phyloP scores from a whole-genome alignment of 2,797 vertebrate species.

The Pelodytes ibericus region DNA sequence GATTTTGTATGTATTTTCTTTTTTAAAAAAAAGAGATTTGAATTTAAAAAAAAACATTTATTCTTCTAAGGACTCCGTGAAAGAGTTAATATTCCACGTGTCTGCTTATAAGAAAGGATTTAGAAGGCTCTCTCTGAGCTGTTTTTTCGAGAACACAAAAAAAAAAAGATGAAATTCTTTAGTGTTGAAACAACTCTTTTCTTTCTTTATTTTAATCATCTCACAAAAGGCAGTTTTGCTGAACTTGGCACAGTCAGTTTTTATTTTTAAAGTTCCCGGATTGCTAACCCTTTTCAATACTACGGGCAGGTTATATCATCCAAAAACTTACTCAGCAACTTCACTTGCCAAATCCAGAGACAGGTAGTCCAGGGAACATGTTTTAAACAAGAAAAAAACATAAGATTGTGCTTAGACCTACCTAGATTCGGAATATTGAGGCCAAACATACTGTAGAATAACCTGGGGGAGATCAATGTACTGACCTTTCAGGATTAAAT shows the following conservation, averaged over 20 bases:
- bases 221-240: conserved; percentile 50
- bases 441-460: conserved; percentile 5
- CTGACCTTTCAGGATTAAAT: neutral
- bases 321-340: conserved; percentile 55
- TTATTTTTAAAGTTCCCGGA: conserved; percentile 50
- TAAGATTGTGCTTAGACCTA: neutral
- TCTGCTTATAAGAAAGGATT: conserved; percentile 37
- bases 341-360: conserved; percentile 43
- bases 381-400: conserved; percentile 43
- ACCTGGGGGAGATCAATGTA: neutral
- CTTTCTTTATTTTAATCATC: conserved; percentile 54
- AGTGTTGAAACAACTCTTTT: conserved; percentile 50
- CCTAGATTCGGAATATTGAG: neutral
- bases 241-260: conserved; percentile 46
- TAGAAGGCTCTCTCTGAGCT: conserved; percentile 27
- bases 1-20: no score
- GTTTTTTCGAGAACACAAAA: conserved; percentile 22
- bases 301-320: conserved; percentile 37
- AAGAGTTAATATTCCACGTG: conserved; percentile 10
- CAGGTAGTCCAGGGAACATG: conserved; percentile 50
- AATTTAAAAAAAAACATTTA: no score
- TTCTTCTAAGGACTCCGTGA: conserved; percentile 10
- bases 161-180: conserved; percentile 34
- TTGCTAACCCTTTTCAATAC: conserved; percentile 47
- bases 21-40: no score